Evolutionary conservation across 2,797 vertebrate genomes (phyloP).

Genomic region (Mormyrus hasselquistii): DNA sequence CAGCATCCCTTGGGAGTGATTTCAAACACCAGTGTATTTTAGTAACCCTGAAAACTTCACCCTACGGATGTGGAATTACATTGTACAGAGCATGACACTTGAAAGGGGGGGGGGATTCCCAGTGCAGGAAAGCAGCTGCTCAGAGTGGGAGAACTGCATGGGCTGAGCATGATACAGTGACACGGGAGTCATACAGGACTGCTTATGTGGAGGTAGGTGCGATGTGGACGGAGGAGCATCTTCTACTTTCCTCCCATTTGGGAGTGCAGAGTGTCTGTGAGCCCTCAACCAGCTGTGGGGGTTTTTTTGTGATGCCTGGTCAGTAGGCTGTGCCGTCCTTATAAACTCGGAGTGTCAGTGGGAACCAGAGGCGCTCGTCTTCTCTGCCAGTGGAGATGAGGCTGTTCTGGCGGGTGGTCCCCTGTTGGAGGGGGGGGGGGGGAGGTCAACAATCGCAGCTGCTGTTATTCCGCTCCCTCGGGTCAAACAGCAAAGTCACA

Average conservation of each 20-base stretch:
- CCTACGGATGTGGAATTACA: background rate
- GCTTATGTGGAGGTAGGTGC: background rate
- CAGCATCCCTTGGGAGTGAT: background rate
- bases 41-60: background rate
- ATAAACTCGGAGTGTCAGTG: slow-evolving; percentile 85
- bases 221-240: background rate
- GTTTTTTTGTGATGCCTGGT: background rate
- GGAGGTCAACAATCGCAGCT: slow-evolving; percentile 22
- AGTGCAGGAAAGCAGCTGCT: background rate
- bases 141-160: background rate
- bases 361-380: slow-evolving; percentile 83
- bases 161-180: background rate
- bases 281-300: background rate
- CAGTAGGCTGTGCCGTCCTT: slow-evolving; percentile 50
- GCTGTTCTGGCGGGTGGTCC: slow-evolving; percentile 49
- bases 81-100: background rate
- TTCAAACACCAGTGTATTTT: background rate
- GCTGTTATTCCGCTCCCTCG: background rate
- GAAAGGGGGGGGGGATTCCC: background rate
- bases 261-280: background rate
- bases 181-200: background rate
- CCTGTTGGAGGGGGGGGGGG: slow-evolving; percentile 48
- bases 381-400: slow-evolving; percentile 56
- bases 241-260: background rate
- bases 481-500: background rate